Percentiles rank a stretch among this genome's conserved stretches.
phyloP scores from a whole-genome alignment of 2,888 invertebrate genomes.

The Nephrotoma guestfalica region DNA sequence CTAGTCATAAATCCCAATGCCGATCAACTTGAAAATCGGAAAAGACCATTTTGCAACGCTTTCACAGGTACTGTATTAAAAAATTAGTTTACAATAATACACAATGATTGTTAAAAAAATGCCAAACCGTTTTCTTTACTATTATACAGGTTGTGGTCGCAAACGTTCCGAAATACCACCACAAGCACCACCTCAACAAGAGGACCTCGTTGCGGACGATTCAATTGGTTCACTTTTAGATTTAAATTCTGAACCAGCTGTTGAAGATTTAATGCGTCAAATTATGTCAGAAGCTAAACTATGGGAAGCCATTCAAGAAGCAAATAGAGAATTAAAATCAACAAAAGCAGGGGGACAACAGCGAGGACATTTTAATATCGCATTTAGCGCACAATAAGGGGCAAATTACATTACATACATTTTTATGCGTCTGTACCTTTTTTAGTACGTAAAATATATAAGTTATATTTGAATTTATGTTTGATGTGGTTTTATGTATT shows the following conservation, averaged over 20 bases:
- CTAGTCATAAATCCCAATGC: background rate
- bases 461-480: background rate
- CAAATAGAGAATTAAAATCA: conserved; percentile 51
- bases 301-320: conserved; percentile 69
- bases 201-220: conserved; percentile 36
- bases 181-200: conserved; percentile 28
- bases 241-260: conserved; percentile 51
- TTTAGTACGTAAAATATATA: background rate
- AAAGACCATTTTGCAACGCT: conserved; percentile 78
- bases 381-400: conserved; percentile 3
- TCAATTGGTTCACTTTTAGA: conserved; percentile 50
- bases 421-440: background rate
- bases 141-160: conserved; percentile 50
- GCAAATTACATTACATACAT: background rate
- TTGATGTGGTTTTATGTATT: background rate
- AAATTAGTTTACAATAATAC: background rate
- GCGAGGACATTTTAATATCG: background rate
- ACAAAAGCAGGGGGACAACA: conserved; percentile 32
- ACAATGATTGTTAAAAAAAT: background rate
- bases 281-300: conserved; percentile 64
- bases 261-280: conserved; percentile 60
- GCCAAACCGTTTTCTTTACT: background rate
- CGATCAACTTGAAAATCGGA: conserved; percentile 38
- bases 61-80: conserved; percentile 48
- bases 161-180: conserved; percentile 40